Evolutionary conservation across 2,113 vertebrate genomes (phyloP).

Genomic region (Sebastes fasciatus): DNA sequence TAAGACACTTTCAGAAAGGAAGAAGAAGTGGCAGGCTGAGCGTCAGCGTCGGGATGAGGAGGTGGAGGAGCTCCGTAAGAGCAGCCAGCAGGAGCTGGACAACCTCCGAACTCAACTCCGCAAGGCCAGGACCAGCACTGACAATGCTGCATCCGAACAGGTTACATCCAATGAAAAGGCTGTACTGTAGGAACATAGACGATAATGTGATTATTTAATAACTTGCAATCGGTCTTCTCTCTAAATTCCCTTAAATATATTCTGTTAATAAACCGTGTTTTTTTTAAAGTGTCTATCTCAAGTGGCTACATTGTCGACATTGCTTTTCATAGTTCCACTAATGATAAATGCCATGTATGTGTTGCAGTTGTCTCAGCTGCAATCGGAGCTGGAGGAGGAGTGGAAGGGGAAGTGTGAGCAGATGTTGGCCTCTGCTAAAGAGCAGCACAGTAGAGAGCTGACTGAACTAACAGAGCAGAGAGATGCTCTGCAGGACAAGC

Average conservation of each 20-base stretch:
- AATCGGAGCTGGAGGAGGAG: constrained; percentile 90
- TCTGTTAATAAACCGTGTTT: not conserved
- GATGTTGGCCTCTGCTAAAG: constrained; percentile 81
- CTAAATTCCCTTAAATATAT: not conserved
- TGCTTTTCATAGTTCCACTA: not conserved
- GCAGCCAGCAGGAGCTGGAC: constrained; percentile 88
- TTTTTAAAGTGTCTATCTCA: not conserved
- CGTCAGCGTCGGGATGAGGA: constrained; percentile 91
- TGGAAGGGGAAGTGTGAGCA: constrained; percentile 88
- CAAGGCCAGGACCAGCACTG: constrained; percentile 87
- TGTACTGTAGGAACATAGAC: not conserved
- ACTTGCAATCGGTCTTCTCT: not conserved
- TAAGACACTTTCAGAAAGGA: constrained; percentile 91
- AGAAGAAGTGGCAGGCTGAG: constrained; percentile 90
- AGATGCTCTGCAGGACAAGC: constrained; percentile 83
- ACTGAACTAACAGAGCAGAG: constrained; percentile 87
- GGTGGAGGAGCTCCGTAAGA: constrained; percentile 89
- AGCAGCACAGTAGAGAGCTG: constrained; percentile 84
- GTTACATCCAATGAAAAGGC: constrained; percentile 62
- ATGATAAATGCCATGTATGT: not conserved
- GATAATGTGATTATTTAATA: not conserved
- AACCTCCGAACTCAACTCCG: constrained; percentile 88
- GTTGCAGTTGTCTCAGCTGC: constrained; percentile 85
- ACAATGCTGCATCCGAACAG: constrained; percentile 89
- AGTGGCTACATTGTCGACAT: not conserved